Base-by-base conservation (phyloP, 1,140 invertebrate species). In the Dreissena polymorpha region DNA sequence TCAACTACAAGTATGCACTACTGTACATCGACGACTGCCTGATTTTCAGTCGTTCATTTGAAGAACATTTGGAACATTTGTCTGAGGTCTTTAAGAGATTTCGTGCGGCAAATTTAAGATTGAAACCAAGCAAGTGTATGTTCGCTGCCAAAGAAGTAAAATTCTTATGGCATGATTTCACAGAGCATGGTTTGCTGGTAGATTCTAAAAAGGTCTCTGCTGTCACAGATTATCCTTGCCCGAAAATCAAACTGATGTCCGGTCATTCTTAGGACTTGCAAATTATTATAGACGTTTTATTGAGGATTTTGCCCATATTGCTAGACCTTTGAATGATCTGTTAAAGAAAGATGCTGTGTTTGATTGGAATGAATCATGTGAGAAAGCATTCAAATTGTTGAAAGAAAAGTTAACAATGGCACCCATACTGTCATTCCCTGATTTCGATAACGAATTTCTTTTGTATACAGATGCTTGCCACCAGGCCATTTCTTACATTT, bases 11-110 rank as follows among this genome's bases (percentile, higher is more conserved):
- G 64, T 83, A 67, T 70, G 77, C 68, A 14, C 55, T 86, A 12
- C 60, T 82, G 0, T 89, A 87, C 60, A 68, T 89, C 57, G 86
- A 87, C 70, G 87, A 87, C 39, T 65, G 86, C n/a, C 21, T 89
- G 13, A 50, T 88, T 25, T n/a, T n/a, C n/a, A n/a, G n/a, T n/a
- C n/a, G n/a, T n/a, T n/a, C n/a, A n/a, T n/a, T n/a, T n/a, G n/a
- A 82, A 14, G 70, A 86, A 57, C 85, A 88, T 82, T 64, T 87
- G 7, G 14, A 78, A 16, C 84, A 87, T 60, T 60, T 87, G 16
- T 14, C 71, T 23, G 18, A 83, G 27, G 83, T 87, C 14, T 87
- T 88, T 77, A 16, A 71, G 3, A 68, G 74, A 71, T 25, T 86
- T 13, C 0, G 79, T 10, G 57, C 79, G 27, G 84, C 85, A 29